A percentile compares a stretch with the other conserved stretches of the same genome.
These are phyloP conservation scores for Helicolenus hilgendorfi DNA, from an alignment of 2,797 vertebrate species.

Conservation along the genomic window DNA sequence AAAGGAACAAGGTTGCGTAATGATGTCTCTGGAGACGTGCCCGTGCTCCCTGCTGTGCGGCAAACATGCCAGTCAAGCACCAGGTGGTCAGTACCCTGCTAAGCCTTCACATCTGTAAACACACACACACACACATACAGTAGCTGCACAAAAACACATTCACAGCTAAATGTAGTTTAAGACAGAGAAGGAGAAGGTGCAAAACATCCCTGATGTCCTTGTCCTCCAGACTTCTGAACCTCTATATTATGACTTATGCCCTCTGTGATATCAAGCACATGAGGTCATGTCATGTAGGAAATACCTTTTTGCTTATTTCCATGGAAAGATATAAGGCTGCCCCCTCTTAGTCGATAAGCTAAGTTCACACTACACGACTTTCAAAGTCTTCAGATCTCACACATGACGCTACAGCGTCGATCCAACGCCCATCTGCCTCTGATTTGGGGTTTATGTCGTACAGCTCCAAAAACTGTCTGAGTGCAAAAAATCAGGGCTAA, in stretches of 20 bases:
- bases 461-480: too few species aligned
- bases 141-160: conserved; percentile 1
- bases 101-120: conserved; percentile 65
- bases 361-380: too few species aligned
- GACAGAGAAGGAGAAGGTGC: conserved; percentile 5
- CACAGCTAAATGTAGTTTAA: conserved; percentile 17
- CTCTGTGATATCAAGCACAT: not conserved
- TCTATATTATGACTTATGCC: not conserved
- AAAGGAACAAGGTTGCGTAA: conserved; percentile 63
- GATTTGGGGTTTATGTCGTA: too few species aligned
- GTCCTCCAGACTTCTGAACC: not conserved
- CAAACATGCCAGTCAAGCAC: conserved; percentile 80
- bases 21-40: conserved; percentile 58
- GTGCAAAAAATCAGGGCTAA: too few species aligned
- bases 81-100: conserved; percentile 72
- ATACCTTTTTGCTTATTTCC: not conserved
- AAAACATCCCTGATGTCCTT: conserved; percentile 14
- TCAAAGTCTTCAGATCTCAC: too few species aligned
- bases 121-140: conserved; percentile 34
- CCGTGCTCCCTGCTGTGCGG: conserved; percentile 52
- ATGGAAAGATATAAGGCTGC: not conserved
- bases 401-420: too few species aligned
- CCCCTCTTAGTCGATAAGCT: too few species aligned
- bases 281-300: not conserved
- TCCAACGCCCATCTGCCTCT: too few species aligned